phyloP scores from a whole-genome alignment of 2,113 vertebrate genomes.

The Heteronetta atricapilla region DNA sequence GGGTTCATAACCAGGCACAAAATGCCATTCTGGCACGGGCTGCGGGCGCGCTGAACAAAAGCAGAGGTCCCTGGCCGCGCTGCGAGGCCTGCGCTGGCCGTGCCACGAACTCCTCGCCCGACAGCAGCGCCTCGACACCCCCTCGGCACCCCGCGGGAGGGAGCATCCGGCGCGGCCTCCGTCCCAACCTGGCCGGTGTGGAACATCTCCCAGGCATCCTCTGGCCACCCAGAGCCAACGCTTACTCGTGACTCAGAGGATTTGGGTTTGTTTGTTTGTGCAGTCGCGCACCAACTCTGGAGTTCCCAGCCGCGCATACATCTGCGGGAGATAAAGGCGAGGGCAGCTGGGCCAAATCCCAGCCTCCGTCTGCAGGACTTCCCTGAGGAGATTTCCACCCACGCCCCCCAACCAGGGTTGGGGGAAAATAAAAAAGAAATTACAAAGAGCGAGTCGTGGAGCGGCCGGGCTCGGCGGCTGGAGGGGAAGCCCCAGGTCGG shows the following conservation, averaged over 20 bases:
- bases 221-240: background rate
- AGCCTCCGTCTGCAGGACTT: background rate
- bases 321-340: background rate
- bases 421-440: background rate
- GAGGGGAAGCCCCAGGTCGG: background rate
- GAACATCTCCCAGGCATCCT: background rate
- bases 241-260: conserved; percentile 40
- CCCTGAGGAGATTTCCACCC: background rate
- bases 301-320: conserved; percentile 14
- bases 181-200: background rate
- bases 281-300: conserved; percentile 31
- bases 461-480: background rate
- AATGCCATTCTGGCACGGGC: rapidly evolving
- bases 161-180: background rate
- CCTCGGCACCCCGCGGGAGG: background rate
- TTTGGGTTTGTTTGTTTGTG: conserved; percentile 13
- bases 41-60: background rate
- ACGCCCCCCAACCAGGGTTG: too few relatives aligned
- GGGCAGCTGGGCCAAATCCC: background rate
- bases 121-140: background rate
- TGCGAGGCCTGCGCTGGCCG: conserved; percentile 16
- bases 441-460: background rate
- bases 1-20: background rate
- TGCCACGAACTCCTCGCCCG: background rate
- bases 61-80: background rate